Evolutionary conservation across 2,113 vertebrate species (phyloP), one percentile per base, ranked within the genome.

Genomic region (Siniperca knerii): DNA sequence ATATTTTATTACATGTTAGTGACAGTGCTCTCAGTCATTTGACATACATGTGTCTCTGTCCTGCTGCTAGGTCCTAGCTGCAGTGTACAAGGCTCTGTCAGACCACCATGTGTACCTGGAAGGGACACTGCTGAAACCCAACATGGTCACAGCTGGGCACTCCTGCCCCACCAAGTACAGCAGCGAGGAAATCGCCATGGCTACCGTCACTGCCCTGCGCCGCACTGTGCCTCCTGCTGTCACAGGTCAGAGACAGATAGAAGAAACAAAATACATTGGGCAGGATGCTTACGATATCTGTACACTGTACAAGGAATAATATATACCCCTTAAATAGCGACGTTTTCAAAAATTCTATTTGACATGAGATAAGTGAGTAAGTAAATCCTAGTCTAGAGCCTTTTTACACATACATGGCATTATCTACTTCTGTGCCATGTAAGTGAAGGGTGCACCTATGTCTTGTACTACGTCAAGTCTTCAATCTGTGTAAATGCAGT

Each of bases 31-130:
- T 64, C 4, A 2, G 25, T 42, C 7, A 4, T 80, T 68, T 62
- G 4, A 46, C 48, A n/a, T 46, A 25, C 8, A 8, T 25, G 4
- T 33, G 6, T 58, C 23, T 75, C 5, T 58, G 10, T 29, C 23
- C 15, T 79, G 58, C 65, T 64, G 35, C 37, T 65, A 99, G 98
- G 97, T 99, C 62, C 95, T 99, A 75, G 97, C 98, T 81, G 98
- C 98, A 9, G 96, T 97, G 67, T 99, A 99, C 95, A 99, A 99
- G 93, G 96, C 98, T 23, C 96, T 99, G 88, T 98, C 97, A 0
- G 98, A 99, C 92, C 98, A 99, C 90, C 98, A 99, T 0, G 95
- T 99, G 67, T 99, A 99, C 95, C 95, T 99, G 93, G 98, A 99
- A 81, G 98, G 98, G 4, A 99, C 98, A 0, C 92, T 99, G 84